A percentile compares a stretch with the other conserved stretches of the same genome.
phyloP scores from a whole-genome alignment of 2,888 invertebrate species.

The Microdon myrmicae region DNA sequence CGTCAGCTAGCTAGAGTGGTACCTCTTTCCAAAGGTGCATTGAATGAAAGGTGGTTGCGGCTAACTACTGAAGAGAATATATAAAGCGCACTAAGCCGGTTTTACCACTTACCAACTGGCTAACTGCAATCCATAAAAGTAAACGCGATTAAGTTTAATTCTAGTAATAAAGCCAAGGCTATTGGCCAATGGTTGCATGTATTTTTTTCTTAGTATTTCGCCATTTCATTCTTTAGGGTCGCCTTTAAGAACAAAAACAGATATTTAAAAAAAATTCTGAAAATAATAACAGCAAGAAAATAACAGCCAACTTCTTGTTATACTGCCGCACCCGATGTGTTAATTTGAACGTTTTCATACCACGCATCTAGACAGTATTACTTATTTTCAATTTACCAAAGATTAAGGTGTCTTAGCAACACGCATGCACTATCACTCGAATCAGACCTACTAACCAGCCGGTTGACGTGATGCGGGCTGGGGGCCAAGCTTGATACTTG shows the following conservation, averaged over 20 bases:
- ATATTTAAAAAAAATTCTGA: too few species aligned
- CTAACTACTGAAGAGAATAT: constrained; percentile 27
- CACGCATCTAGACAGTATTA: constrained; percentile 36
- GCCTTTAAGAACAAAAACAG: too few species aligned
- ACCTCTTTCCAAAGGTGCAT: constrained; percentile 27
- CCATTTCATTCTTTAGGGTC: too few species aligned
- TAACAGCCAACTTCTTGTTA: too few species aligned
- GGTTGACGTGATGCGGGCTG: too few species aligned
- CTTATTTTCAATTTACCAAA: constrained; percentile 22
- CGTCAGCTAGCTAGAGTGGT: background rate
- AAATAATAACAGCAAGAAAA: too few species aligned
- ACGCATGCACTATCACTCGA: background rate
- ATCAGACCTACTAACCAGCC: too few species aligned
- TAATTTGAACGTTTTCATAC: constrained; percentile 13
- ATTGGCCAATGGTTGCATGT: constrained; percentile 42
- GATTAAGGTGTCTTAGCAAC: constrained; percentile 22
- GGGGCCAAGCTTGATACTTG: too few species aligned
- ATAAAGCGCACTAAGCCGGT: constrained; percentile 37
- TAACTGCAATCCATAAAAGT: constrained; percentile 44
- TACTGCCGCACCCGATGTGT: constrained; percentile 44
- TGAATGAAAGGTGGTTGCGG: constrained; percentile 37
- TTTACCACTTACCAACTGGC: constrained; percentile 32
- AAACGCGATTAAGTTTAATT: constrained; percentile 47
- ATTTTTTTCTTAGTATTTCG: too few species aligned
- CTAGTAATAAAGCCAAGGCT: constrained; percentile 32